Base-by-base conservation (phyloP, 2,888 invertebrate species). In the Chesias legatella region DNA sequence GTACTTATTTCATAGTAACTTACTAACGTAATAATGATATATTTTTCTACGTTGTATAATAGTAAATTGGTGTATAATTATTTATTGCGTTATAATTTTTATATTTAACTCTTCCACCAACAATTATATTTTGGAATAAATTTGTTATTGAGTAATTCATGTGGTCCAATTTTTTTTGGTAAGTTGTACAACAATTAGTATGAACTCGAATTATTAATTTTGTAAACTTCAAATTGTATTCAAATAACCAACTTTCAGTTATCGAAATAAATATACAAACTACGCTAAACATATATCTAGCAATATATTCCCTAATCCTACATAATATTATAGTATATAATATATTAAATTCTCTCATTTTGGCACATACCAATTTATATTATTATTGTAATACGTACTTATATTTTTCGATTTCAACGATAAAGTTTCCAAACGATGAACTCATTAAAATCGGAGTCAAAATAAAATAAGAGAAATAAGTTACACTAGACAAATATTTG, bases 331-430 rank as follows among this genome's bases (percentile, higher is more conserved):
- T 34, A 26, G 45, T 56, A 71, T 47, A 51, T 65, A 68, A 40
- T 8, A 5, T 67, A 69, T 72, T 79, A 84, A 83, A 81, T 81
- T 81, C 80, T 80, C 74, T 82, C 79, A 67, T 77, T 69, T 81
- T 81, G 79, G 78, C 77, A 76, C 79, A 63, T 72, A 65, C 63
- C 23, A 40, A 33, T 33, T 43, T 32, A 33, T 43, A 40, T 42
- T 44, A 43, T 44, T 7, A 22, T 11, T 17, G 13, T 17, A 17
- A 17, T 17, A 17, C 5, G 2, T 17, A 17, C 13, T 5, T 3
- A 17, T 17, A 17, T 5, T 17, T 17, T 17, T 17, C 13, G 13
- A 17, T 17, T 17, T 17, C 13, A 17, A 17, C n/a, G n/a, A n/a
- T n/a, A n/a, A n/a, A n/a, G n/a, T n/a, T n/a, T n/a, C n/a, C n/a